Base-by-base conservation (phyloP, 2,888 invertebrate species). In the Drosophila anomalipes region DNA sequence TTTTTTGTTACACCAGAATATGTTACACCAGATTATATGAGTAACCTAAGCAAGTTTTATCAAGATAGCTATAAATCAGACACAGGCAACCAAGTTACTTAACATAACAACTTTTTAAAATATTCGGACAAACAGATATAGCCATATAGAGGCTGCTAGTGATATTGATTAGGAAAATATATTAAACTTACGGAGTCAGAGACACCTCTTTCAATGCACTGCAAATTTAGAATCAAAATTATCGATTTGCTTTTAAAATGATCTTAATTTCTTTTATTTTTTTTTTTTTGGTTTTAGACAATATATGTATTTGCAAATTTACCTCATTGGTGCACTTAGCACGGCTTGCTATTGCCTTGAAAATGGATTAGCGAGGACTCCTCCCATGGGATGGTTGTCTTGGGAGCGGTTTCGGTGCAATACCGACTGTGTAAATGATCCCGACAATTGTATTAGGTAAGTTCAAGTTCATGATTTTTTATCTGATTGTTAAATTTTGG, bases 381-480 rank as follows among this genome's bases (percentile, higher is more conserved):
- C 96, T 1, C 96, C 96, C 1, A 95, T 96, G 95, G 96, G 96
- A 9, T 96, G 95, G 95, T 94, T 96, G 92, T 94, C 95, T 39
- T 96, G 96, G 96, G 94, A 95, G 89, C 91, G 95, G 76, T 96
- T 95, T 91, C 93, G 95, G 22, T 96, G 96, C 82, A 94, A 95
- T 54, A 94, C 94, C 1, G 95, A 96, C 91, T 96, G 96, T 84
- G 91, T 93, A 22, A 94, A 93, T 58, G 95, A 95, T 93, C 95
- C 95, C 0, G 94, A 95, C 70, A 95, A 95, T 79, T 95, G 95
- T 82, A 95, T 95, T 68, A 95, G 95, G 95, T 95, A 51, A 44
- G 62, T 52, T 54, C 2, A 71, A 59, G n/a, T 26, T 22, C 0
- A 26, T 2, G 3, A 33, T 22, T 26, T 14, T 2, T 39, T 39